phyloP scores from a whole-genome alignment of 30 jellyfish, hydroid and myxozoan genomes.

The Clytia hemisphaerica region DNA sequence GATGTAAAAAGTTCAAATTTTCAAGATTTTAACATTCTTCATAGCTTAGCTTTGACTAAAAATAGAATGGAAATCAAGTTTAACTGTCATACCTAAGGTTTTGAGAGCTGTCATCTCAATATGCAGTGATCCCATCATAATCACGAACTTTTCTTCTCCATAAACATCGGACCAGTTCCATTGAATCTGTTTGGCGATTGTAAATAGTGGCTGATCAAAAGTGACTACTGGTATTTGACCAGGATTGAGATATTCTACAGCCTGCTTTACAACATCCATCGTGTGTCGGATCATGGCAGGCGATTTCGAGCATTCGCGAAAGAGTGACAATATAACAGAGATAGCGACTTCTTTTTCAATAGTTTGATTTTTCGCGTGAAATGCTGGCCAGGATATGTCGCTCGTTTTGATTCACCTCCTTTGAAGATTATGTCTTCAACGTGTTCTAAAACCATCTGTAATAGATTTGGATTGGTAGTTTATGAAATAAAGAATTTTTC shows the following conservation, averaged over 20 bases:
- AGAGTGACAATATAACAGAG: conserved; percentile 19
- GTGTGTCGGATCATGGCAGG: conserved; percentile 33
- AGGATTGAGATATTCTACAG: conserved; percentile 32
- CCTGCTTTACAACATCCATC: conserved; percentile 16
- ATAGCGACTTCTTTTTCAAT: not conserved
- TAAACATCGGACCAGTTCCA: conserved; percentile 28
- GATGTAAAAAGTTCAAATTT: no score
- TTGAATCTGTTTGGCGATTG: conserved; percentile 36
- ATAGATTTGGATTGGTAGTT: no score
- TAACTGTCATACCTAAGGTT: no score
- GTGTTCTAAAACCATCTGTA: no score
- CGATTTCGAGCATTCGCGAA: conserved; percentile 24
- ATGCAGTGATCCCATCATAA: conserved; percentile 36
- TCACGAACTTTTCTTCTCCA: conserved; percentile 37
- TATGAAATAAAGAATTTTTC: no score
- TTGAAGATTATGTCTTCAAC: no score
- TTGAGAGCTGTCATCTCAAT: conserved; percentile 36
- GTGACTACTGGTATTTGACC: conserved; percentile 45
- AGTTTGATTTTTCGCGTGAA: conserved; percentile 19
- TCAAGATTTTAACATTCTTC: no score
- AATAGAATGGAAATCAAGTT: no score
- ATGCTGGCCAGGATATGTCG: conserved; percentile 41
- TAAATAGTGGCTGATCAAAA: conserved; percentile 45
- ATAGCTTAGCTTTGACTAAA: no score
- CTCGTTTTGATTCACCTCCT: no score